Evolutionary conservation across 1,140 invertebrate genomes (phyloP).

Genomic region (Ericerus pela): DNA sequence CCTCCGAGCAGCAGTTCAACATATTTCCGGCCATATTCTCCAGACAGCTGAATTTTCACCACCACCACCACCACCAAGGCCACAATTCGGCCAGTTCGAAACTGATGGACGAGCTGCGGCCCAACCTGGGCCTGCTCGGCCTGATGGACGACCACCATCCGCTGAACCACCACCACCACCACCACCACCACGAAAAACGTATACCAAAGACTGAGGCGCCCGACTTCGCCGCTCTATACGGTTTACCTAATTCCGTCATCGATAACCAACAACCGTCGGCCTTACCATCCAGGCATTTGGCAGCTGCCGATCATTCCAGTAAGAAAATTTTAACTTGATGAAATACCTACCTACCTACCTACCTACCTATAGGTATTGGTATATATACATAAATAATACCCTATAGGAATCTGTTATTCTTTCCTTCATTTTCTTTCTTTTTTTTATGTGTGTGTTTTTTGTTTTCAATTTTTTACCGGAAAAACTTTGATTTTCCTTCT

Average conservation of each 20-base stretch:
- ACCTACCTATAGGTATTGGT: no score
- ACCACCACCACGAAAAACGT: conserved; percentile 24
- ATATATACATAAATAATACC: no score
- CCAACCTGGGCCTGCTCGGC: conserved; percentile 59
- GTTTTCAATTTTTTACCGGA: no score
- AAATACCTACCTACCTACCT: no score
- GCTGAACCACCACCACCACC: conserved; percentile 37
- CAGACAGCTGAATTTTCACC: conserved; percentile 58
- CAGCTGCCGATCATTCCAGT: conserved; percentile 41
- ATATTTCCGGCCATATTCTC: conserved; percentile 78
- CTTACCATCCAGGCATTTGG: conserved; percentile 35
- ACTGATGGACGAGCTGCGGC: conserved; percentile 67
- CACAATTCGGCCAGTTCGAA: conserved; percentile 29
- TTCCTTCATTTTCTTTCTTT: no score
- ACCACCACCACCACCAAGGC: conserved; percentile 20
- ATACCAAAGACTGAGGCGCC: conserved; percentile 43
- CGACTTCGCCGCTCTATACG: conserved; percentile 61
- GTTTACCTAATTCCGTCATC: conserved; percentile 25
- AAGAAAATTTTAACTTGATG: no score
- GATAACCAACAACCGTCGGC: conserved; percentile 36
- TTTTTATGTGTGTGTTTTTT: no score
- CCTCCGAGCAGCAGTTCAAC: conserved; percentile 61
- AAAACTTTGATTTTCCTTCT: no score
- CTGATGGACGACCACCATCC: conserved; percentile 55
- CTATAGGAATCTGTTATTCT: no score